These are phyloP conservation scores for Limnothrissa miodon DNA, from an alignment of 2,113 vertebrate species.

Conservation along the genomic window DNA sequence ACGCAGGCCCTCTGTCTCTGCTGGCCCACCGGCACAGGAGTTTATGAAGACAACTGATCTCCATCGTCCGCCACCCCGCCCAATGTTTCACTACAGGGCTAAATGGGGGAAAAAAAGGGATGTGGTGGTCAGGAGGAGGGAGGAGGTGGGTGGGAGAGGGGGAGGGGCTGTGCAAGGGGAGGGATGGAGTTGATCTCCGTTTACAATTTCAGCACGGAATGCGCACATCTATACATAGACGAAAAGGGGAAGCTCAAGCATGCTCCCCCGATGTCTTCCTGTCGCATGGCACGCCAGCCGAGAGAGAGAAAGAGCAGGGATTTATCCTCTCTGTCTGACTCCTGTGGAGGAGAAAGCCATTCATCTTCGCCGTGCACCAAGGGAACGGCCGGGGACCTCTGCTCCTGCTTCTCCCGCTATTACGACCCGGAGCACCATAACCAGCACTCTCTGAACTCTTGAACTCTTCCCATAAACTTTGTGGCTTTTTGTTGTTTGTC, in stretches of 20 bases:
- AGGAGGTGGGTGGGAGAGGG: not conserved
- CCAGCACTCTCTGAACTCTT: not conserved
- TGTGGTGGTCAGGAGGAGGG: not conserved
- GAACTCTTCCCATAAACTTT: not conserved
- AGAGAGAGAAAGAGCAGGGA: not conserved
- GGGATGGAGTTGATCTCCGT: slow-evolving; percentile 4
- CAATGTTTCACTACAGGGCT: not conserved
- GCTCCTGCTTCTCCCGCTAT: not conserved
- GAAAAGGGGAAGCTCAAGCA: not conserved
- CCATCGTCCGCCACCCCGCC: not conserved
- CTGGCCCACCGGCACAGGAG: not conserved
- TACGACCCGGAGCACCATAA: not conserved
- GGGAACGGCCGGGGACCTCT: not conserved
- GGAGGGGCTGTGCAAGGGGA: not conserved
- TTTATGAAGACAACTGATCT: slow-evolving; percentile 18
- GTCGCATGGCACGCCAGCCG: not conserved
- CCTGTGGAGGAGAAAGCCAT: not conserved
- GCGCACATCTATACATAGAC: not conserved
- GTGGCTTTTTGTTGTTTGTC: not conserved
- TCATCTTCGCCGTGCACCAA: not conserved
- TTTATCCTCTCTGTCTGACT: not conserved
- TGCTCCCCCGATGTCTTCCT: not conserved
- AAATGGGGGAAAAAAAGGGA: not conserved
- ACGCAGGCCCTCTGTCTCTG: not conserved
- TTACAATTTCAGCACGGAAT: not conserved